Evolutionary conservation across 2,113 vertebrate species (phyloP).

Genomic region (Hemichromis elongatus): DNA sequence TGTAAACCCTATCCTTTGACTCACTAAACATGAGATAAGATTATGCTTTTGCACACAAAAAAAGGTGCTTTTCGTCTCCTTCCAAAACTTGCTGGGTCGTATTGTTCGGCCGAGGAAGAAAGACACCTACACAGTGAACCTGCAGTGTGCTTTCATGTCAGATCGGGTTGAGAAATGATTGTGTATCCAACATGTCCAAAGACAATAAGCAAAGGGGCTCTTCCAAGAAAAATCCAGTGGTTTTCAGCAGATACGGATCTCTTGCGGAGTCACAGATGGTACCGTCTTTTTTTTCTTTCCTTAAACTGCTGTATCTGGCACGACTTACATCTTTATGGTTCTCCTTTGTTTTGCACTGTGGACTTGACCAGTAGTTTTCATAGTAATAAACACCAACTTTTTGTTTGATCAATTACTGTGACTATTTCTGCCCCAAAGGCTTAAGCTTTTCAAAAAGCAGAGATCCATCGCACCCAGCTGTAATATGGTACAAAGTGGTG

Average conservation of each 20-base stretch:
- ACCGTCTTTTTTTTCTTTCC: slow-evolving; percentile 7
- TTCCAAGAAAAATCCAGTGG: slow-evolving; percentile 41
- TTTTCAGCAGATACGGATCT: slow-evolving; percentile 45
- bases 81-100: background rate
- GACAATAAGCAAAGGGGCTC: slow-evolving; percentile 38
- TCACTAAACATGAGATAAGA: slow-evolving; percentile 13
- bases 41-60: background rate
- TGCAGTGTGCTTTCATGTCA: slow-evolving; percentile 42
- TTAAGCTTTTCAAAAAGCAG: background rate
- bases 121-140: background rate
- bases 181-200: slow-evolving; percentile 41
- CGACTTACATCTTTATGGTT: background rate
- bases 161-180: slow-evolving; percentile 41
- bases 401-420: background rate
- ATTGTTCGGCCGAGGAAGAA: background rate
- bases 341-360: background rate
- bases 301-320: background rate
- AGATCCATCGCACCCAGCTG: background rate
- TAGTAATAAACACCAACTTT: background rate
- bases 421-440: background rate
- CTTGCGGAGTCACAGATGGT: slow-evolving; percentile 35
- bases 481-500: background rate
- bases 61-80: background rate
- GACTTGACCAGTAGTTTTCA: background rate
- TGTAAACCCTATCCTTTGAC: slow-evolving; percentile 17